Percentiles rank a stretch among this genome's conserved stretches.
These are phyloP conservation scores for Automeris io DNA, from an alignment of 2,888 invertebrate species.

Conservation along the genomic window DNA sequence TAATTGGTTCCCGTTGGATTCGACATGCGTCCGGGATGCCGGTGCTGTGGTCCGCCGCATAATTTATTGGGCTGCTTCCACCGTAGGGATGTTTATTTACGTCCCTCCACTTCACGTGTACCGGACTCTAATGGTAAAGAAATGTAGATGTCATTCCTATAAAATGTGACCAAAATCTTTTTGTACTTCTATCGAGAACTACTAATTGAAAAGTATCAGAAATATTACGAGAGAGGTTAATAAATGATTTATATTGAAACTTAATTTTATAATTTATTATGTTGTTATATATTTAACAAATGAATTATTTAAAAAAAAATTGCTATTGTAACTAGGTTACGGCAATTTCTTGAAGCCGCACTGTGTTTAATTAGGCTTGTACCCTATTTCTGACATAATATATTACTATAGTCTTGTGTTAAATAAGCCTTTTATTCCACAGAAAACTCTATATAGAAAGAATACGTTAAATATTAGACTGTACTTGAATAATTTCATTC, in stretches of 20 bases:
- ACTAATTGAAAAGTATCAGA: too few relatives aligned
- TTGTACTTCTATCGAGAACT: too few relatives aligned
- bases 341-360: background rate
- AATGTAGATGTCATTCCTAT: conserved; percentile 2
- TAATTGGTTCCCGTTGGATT: conserved; percentile 72
- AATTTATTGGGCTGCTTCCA: conserved; percentile 63
- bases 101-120: conserved; percentile 24
- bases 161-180: too few relatives aligned
- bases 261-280: too few relatives aligned
- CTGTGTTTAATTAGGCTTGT: conserved; percentile 1
- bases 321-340: background rate
- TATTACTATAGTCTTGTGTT: conserved; percentile 16
- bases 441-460: conserved; percentile 27
- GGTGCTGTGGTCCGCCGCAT: conserved; percentile 57
- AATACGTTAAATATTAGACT: conserved; percentile 52
- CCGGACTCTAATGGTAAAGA: conserved; percentile 6
- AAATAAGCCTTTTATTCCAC: conserved; percentile 23
- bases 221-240: too few relatives aligned
- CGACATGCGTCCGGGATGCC: conserved; percentile 57
- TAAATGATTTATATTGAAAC: too few relatives aligned
- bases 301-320: too few relatives aligned
- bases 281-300: too few relatives aligned
- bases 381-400: conserved; percentile 8
- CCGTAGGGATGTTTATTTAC: conserved; percentile 34
- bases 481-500: conserved; percentile 52